phyloP scores from a whole-genome alignment of 2,888 invertebrate species.

The Camptogramma bilineatum region DNA sequence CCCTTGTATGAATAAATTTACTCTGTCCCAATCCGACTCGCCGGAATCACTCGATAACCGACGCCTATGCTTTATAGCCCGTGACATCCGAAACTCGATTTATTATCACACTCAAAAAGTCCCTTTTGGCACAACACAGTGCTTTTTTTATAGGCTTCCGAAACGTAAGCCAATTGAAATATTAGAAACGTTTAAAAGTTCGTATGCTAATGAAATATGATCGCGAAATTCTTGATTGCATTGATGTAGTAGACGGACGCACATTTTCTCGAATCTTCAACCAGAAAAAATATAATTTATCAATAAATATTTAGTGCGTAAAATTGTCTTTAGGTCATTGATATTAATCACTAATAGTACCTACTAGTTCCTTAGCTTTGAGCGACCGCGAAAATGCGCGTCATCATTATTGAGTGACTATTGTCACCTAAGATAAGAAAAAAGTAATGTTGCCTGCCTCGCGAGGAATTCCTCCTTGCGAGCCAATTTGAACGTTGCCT shows the following conservation, averaged over 20 bases:
- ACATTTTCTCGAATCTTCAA: not conserved
- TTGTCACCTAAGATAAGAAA: too few relatives aligned
- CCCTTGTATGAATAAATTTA: conserved; percentile 81
- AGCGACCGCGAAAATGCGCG: too few relatives aligned
- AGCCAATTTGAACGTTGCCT: too few relatives aligned
- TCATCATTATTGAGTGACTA: too few relatives aligned
- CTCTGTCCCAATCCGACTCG: conserved; percentile 54
- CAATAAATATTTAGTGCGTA: too few relatives aligned
- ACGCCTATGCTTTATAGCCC: conserved; percentile 84
- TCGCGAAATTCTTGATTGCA: not conserved
- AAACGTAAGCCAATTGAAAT: not conserved
- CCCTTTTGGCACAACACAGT: conserved; percentile 44
- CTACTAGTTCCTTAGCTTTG: too few relatives aligned
- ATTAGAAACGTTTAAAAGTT: not conserved
- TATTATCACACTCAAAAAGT: conserved; percentile 69
- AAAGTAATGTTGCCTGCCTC: too few relatives aligned
- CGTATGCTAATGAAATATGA: not conserved
- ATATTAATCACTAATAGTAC: too few relatives aligned
- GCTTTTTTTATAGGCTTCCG: conserved; percentile 47
- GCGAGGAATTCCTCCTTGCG: too few relatives aligned
- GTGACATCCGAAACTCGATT: conserved; percentile 83
- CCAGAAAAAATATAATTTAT: not conserved
- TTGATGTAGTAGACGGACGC: not conserved
- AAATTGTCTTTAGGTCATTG: too few relatives aligned
- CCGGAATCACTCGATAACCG: conserved; percentile 83